A percentile compares a stretch with the other conserved stretches of the same genome.
These are phyloP conservation scores for Echeneis naucrates DNA, from an alignment of 2,797 vertebrate species.

Conservation along the genomic window DNA sequence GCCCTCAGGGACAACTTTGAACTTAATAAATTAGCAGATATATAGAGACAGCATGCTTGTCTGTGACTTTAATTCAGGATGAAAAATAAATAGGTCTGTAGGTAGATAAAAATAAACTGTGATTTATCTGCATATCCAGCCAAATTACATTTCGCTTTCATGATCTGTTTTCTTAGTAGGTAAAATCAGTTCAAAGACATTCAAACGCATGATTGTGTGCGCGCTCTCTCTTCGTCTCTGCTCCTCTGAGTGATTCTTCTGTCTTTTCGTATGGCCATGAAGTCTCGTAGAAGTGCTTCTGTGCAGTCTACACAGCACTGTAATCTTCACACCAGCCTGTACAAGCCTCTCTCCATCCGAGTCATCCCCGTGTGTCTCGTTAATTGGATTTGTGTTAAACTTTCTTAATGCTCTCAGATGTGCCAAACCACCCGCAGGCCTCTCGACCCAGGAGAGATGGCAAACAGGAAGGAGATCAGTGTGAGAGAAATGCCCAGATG, in stretches of 20 bases:
- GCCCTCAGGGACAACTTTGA: conserved; percentile 22
- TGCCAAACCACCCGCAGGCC: conserved; percentile 37
- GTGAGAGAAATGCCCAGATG: conserved; percentile 12
- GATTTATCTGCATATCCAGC: conserved; percentile 8
- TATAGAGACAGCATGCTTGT: background rate
- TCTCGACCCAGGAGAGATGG: conserved; percentile 14
- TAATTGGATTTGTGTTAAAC: conserved; percentile 79
- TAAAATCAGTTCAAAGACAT: conserved; percentile 24
- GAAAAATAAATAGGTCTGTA: conserved; percentile 20
- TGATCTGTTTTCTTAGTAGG: conserved; percentile 25
- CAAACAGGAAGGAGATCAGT: conserved; percentile 9
- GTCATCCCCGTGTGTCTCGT: conserved; percentile 62
- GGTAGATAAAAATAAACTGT: conserved; percentile 24
- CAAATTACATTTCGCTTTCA: conserved; percentile 7
- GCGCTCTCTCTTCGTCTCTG: conserved; percentile 31
- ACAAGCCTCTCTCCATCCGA: conserved; percentile 24
- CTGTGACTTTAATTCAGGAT: conserved; percentile 5
- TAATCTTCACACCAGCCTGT: conserved; percentile 57
- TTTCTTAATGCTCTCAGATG: conserved; percentile 66
- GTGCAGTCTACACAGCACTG: conserved; percentile 44
- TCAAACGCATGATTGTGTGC: conserved; percentile 24
- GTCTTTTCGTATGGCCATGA: conserved; percentile 39
- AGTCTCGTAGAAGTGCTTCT: conserved; percentile 34
- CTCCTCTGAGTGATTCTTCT: conserved; percentile 43
- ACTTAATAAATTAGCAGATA: conserved; percentile 2